phyloP scores from a whole-genome alignment of 30 jellyfish, hydroid and myxozoan genomes.

The Aurelia aurita region DNA sequence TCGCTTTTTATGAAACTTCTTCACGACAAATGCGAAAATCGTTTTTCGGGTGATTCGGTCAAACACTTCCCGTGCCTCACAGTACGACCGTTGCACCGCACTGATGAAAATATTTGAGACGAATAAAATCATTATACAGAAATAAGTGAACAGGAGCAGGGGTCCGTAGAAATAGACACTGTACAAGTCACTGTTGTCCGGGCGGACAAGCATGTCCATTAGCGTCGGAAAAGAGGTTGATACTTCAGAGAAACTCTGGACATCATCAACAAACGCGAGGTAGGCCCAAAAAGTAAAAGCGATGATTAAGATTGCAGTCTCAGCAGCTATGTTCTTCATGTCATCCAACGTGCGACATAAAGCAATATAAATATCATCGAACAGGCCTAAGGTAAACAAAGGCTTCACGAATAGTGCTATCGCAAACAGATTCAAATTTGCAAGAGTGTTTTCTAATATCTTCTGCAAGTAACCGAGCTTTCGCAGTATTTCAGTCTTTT shows the following conservation, averaged over 20 bases:
- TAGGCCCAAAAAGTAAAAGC: conserved; percentile 70
- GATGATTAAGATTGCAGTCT: conserved; percentile 30
- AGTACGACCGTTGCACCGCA: conserved; percentile 60
- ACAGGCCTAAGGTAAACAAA: conserved; percentile 62
- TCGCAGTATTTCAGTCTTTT: conserved; percentile 11
- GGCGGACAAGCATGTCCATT: conserved; percentile 70
- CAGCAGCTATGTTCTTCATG: conserved; percentile 57
- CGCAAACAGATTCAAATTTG: conserved; percentile 27
- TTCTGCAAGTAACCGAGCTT: background rate
- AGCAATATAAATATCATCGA: conserved; percentile 70
- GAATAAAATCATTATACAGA: conserved; percentile 27
- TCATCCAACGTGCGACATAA: conserved; percentile 25
- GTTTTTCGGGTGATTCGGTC: conserved; percentile 23
- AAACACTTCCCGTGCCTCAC: conserved; percentile 48
- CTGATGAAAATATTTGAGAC: conserved; percentile 58
- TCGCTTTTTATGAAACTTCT: conserved; percentile 24
- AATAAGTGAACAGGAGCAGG: conserved; percentile 20
- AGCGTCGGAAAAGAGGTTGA: conserved; percentile 40
- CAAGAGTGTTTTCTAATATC: conserved; percentile 11
- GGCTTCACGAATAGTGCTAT: conserved; percentile 48
- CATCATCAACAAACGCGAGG: conserved; percentile 50
- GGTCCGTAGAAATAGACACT: conserved; percentile 28
- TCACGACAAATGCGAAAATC: conserved; percentile 21
- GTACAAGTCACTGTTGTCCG: conserved; percentile 49
- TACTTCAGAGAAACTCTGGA: conserved; percentile 29